These are phyloP conservation scores for Phengaris arion DNA, from an alignment of 2,888 invertebrate species.

Conservation along the genomic window DNA sequence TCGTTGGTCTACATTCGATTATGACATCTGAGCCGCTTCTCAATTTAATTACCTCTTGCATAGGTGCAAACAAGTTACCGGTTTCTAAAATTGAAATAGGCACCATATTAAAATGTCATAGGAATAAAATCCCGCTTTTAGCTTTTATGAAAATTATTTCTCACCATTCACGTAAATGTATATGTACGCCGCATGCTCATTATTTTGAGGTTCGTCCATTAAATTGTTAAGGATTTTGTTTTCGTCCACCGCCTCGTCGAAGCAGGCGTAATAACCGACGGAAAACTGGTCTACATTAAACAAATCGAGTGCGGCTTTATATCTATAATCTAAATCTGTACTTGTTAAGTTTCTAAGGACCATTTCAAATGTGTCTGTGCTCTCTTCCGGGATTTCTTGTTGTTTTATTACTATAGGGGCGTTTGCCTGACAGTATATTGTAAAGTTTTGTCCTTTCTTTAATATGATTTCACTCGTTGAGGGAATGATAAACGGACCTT, in stretches of 20 bases:
- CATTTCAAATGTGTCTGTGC: constrained; percentile 47
- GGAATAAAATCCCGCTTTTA: neutral
- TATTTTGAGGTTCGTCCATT: constrained; percentile 59
- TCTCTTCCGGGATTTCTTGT: constrained; percentile 61
- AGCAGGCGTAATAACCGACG: constrained; percentile 80
- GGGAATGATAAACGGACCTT: constrained; percentile 61
- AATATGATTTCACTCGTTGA: constrained; percentile 59
- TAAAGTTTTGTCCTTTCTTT: constrained; percentile 64
- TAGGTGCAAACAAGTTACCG: constrained; percentile 63
- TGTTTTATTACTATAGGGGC: constrained; percentile 55
- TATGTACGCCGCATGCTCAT: constrained; percentile 59
- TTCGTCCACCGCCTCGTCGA: constrained; percentile 60
- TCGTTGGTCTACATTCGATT: constrained; percentile 72
- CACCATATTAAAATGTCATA: constrained; percentile 41
- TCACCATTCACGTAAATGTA: constrained; percentile 73
- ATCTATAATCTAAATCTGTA: constrained; percentile 52
- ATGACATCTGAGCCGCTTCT: constrained; percentile 54
- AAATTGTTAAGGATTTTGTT: constrained; percentile 52
- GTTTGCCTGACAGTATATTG: constrained; percentile 60
- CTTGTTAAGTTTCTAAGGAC: constrained; percentile 41
- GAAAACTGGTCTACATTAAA: constrained; percentile 63
- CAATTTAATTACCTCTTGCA: constrained; percentile 59
- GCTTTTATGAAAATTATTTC: constrained; percentile 38
- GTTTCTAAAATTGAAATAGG: constrained; percentile 59
- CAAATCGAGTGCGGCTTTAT: constrained; percentile 69